Percentiles rank a stretch among this genome's conserved stretches.
Evolutionary conservation across 2,888 invertebrate species (phyloP).

Genomic region (Drosophila infuscata): DNA sequence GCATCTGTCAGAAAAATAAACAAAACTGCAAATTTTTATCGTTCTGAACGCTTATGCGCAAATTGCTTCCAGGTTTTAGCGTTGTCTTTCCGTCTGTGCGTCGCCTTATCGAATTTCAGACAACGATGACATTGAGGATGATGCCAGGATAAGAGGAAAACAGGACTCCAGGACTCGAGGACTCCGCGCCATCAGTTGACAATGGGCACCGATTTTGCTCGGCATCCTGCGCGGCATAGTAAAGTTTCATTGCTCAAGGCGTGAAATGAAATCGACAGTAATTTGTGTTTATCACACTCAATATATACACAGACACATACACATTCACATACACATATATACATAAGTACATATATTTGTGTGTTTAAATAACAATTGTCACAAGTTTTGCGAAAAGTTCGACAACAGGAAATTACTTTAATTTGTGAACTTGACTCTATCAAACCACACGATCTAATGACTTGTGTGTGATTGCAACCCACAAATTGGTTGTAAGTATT

Average conservation of each 20-base stretch:
- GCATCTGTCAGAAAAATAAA: constrained; percentile 81
- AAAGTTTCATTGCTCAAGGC: constrained; percentile 77
- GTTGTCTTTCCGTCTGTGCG: constrained; percentile 43
- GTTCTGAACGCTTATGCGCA: constrained; percentile 80
- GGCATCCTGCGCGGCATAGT: constrained; percentile 51
- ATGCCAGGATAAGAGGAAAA: constrained; percentile 30
- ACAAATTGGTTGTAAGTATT: constrained; percentile 59
- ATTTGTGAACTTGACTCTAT: constrained; percentile 72
- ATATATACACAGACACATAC: constrained; percentile 17
- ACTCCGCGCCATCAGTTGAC: constrained; percentile 36
- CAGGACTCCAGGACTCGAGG: constrained; percentile 23
- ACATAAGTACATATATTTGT: constrained; percentile 11
- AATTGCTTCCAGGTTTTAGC: constrained; percentile 78
- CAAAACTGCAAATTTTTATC: constrained; percentile 81
- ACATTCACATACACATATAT: constrained; percentile 5
- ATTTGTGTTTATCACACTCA: constrained; percentile 71
- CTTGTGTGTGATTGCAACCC: constrained; percentile 57
- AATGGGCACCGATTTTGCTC: constrained; percentile 57
- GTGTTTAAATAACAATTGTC: constrained; percentile 71
- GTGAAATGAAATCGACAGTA: constrained; percentile 79
- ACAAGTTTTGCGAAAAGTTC: constrained; percentile 66
- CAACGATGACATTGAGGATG: constrained; percentile 46
- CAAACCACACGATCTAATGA: constrained; percentile 61
- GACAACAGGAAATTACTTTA: constrained; percentile 69
- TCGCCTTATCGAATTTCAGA: constrained; percentile 74